Percentiles rank a stretch among this genome's conserved stretches.
Evolutionary conservation across 2,797 vertebrate genomes (phyloP).

Genomic region (Phataginus tetradactyla): DNA sequence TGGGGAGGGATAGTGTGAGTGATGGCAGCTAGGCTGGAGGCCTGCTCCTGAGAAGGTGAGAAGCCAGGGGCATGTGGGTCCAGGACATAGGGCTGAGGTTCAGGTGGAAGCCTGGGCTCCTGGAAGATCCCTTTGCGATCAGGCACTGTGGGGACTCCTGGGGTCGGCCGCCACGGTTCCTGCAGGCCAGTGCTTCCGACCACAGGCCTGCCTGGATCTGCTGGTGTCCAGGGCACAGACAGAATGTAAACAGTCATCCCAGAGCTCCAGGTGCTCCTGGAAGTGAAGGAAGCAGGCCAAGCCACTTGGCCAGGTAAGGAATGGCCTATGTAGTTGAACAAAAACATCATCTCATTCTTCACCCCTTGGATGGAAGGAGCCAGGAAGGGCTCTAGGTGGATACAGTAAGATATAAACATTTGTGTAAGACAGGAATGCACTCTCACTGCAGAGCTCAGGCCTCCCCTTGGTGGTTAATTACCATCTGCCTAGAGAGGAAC

Average conservation of each 20-base stretch:
- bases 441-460: not conserved
- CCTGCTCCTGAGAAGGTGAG: not conserved
- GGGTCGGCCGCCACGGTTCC: not conserved
- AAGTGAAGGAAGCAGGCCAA: not conserved
- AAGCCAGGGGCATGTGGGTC: not conserved
- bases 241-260: not conserved
- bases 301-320: not conserved
- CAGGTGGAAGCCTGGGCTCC: not conserved
- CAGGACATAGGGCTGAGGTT: not conserved
- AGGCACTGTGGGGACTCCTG: not conserved
- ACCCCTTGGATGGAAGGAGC: not conserved
- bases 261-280: not conserved
- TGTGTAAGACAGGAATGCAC: not conserved
- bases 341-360: not conserved
- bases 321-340: rapidly evolving
- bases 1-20: not conserved
- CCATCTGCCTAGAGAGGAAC: not conserved
- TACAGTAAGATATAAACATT: not conserved
- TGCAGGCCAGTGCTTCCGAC: not conserved
- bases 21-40: not conserved
- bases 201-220: not conserved
- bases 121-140: not conserved
- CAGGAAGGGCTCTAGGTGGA: not conserved
- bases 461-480: not conserved
- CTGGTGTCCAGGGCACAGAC: not conserved